Conservation (phyloP, 1,140 invertebrate species). For the Rhopalosiphum padi region DNA sequence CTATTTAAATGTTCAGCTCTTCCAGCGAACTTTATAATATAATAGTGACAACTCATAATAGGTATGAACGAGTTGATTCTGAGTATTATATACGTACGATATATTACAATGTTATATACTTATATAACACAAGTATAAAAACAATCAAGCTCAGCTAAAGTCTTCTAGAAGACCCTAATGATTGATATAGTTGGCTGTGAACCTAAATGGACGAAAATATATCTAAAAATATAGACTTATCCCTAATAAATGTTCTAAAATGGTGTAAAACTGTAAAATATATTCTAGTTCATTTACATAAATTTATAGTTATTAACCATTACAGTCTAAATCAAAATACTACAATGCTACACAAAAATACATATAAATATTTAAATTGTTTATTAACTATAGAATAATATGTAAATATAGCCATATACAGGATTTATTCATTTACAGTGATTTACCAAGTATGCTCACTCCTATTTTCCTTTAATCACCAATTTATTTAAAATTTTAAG, state of each 20-base stretch:
- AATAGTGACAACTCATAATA: not conserved
- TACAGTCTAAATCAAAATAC: not conserved
- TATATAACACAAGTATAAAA: not conserved
- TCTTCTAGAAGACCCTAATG: not conserved
- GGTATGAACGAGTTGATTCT: not conserved
- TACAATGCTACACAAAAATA: not conserved
- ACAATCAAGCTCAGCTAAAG: not conserved
- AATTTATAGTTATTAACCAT: not conserved
- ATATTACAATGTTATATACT: not conserved
- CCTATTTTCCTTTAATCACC: too few species aligned
- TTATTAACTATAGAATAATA: not conserved
- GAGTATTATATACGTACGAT: not conserved
- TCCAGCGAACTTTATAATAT: not conserved
- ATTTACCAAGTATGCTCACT: too few species aligned
- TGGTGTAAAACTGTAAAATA: not conserved
- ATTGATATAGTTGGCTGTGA: not conserved
- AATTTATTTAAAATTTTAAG: too few species aligned
- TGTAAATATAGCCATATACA: not conserved
- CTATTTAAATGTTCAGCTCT: not conserved
- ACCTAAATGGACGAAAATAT: not conserved
- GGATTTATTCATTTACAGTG: too few species aligned
- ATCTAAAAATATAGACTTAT: not conserved
- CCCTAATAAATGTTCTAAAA: not conserved
- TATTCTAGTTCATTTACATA: not conserved
- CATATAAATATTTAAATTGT: not conserved